Conservation (phyloP, 2,113 vertebrate species). For the Gambusia affinis region DNA sequence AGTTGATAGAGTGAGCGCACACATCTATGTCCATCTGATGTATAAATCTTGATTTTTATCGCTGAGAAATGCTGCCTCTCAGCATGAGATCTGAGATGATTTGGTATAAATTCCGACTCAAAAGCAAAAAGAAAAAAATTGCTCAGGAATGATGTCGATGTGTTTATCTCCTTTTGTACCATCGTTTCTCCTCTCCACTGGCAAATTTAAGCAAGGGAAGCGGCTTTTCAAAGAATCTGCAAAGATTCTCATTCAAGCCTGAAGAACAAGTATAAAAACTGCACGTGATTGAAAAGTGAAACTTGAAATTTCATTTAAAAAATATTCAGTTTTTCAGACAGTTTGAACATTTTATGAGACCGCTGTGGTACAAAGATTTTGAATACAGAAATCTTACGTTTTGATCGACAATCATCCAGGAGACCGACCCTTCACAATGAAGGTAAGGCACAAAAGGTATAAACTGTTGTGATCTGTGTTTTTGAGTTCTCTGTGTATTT, state of each 20-base stretch:
- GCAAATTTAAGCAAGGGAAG: slow-evolving; percentile 15
- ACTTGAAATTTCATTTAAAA: background rate
- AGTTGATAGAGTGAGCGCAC: slow-evolving; percentile 11
- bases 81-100: slow-evolving; percentile 47
- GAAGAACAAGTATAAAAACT: background rate
- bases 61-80: slow-evolving; percentile 26
- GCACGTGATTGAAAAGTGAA: background rate
- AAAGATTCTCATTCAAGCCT: slow-evolving; percentile 2
- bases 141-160: slow-evolving; percentile 2
- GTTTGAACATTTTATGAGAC: no score
- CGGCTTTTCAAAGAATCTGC: background rate
- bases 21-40: slow-evolving; percentile 34
- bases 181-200: slow-evolving; percentile 28
- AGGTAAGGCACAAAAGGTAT: background rate
- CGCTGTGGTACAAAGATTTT: background rate
- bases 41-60: slow-evolving; percentile 44
- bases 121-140: slow-evolving; percentile 13
- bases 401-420: background rate
- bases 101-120: slow-evolving; percentile 26
- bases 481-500: no score
- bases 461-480: background rate
- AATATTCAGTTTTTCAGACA: background rate
- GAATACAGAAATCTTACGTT: background rate
- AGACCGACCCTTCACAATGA: background rate
- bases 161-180: slow-evolving; percentile 12